These are phyloP conservation scores for Bombus balteatus DNA, from an alignment of 1,140 invertebrate species.

Conservation along the genomic window DNA sequence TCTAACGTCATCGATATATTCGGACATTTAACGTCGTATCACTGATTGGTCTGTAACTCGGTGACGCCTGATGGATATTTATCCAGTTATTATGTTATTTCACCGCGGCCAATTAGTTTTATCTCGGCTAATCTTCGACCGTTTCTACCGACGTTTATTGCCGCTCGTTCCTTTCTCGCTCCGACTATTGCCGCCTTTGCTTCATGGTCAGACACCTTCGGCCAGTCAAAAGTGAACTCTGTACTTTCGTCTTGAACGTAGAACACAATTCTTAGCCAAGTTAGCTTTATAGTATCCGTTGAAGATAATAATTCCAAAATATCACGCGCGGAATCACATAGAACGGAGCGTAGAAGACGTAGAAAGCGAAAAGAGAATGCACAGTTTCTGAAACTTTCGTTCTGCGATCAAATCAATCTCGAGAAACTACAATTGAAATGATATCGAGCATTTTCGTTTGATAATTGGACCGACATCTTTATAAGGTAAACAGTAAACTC, in stretches of 20 bases:
- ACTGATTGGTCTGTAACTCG: not conserved
- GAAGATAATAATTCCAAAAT: not conserved
- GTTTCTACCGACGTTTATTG: conserved; percentile 34
- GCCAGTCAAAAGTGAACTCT: not conserved
- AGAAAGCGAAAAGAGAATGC: not conserved
- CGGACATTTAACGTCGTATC: not conserved
- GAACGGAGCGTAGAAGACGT: too few relatives aligned
- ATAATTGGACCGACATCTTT: too few relatives aligned
- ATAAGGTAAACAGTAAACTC: too few relatives aligned
- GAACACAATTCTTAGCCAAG: too few relatives aligned
- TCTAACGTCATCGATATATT: not conserved
- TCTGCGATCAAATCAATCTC: too few relatives aligned
- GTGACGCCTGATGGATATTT: conserved; percentile 31
- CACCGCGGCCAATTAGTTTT: conserved; percentile 30
- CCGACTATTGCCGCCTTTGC: not conserved
- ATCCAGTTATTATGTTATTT: conserved; percentile 38
- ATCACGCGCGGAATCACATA: too few relatives aligned
- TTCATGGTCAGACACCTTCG: conserved; percentile 4
- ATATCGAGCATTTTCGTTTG: too few relatives aligned
- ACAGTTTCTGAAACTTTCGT: too few relatives aligned
- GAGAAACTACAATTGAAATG: too few relatives aligned
- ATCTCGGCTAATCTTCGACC: conserved; percentile 36
- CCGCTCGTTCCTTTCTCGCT: not conserved
- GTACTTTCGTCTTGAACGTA: not conserved
- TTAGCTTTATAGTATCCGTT: not conserved